Evolutionary conservation across 2,113 vertebrate species (phyloP), one percentile per base, ranked within the genome.

Genomic region (Hyaena hyaena): DNA sequence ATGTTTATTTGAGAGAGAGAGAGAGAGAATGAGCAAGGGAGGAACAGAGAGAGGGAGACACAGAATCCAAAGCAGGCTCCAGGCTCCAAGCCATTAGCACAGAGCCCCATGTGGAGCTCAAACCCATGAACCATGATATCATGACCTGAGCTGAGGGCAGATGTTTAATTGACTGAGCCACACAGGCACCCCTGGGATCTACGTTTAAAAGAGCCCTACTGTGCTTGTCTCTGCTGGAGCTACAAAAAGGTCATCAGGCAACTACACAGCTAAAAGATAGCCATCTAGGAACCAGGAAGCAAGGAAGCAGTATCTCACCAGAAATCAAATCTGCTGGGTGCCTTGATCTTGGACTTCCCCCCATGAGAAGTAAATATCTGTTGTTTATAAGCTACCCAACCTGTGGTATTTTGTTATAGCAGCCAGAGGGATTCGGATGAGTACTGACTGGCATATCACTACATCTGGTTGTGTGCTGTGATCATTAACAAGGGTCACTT

Each of bases 231-330:
- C 63, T 69, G 82, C 83, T 92, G 65, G 23, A 69, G 24, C 39
- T 16, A 48, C 94, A 92, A 65, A 97, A 97, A 97, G 92, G 94
- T 87, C 92, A 80, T 11, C 73, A 26, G 28, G 48, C 91, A 82
- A 31, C 82, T 84, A 55, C 15, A 45, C 48, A 66, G 45, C 4
- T 35, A 90, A n/a, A 90, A 76, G n/a, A 77, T 10, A 50, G 28
- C 26, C n/a, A 10, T 28, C 48, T 73, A 9, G 7, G 12, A 95
- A 63, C 26, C 86, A 83, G 77, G 63, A 65, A 65, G 26, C 63
- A 65, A 77, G 74, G 53, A 80, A 71, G 5, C 39, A 91, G 80
- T 17, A 68, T 43, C 31, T 90, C 80, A 7, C 7, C 21, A 17
- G 76, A 58, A 2, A 33, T 31, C 1, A 2, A 31, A 77, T 83